Evolutionary conservation across 2,113 vertebrate genomes (phyloP), one percentile per base, ranked within the genome.

Genomic region (Petaurus breviceps): DNA sequence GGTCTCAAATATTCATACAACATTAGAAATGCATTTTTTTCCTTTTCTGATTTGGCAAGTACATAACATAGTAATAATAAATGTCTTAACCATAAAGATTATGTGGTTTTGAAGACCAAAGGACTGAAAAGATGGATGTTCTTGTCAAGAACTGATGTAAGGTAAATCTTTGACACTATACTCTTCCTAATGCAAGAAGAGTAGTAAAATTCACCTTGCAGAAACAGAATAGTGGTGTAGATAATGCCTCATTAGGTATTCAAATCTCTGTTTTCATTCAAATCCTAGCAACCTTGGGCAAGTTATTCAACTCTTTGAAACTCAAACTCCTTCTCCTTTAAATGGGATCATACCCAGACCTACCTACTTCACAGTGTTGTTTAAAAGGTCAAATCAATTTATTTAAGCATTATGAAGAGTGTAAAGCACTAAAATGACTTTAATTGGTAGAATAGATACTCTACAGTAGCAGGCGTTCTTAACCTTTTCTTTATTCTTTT

Each of bases 1-100:
- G 16, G 8, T 51, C 4, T 92, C 4, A 93, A 91, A 94, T 90
- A 61, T 50, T 53, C 31, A 92, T 46, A 90, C 6, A 51, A 28
- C 26, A 92, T 92, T 50, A 95, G 47, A 96, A 91, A 93, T 93
- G 55, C 16, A 91, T 84, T 94, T 52, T 89, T 90, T 77, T 92
- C 52, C 52, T 46, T 91, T 57, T 31, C 95, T 92, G 6, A 28
- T 28, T 0, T 49, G 14, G 0, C 94, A 92, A 91, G 8, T 89
- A 22, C 3, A 68, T 55, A 61, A 92, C 91, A 19, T 92, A 95
- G 5, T n/a, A 50, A 91, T 26, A n/a, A 0, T 1, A 93, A 95
- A 90, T 11, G 2, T 54, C 1, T 84, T 92, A 89, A 11, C 93
- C 9, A 26, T 43, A 90, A 89, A 90, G 9, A 12, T 1, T 28